Evolutionary conservation across 2,797 vertebrate species (phyloP).

Genomic region (Sebastes iracundus): DNA sequence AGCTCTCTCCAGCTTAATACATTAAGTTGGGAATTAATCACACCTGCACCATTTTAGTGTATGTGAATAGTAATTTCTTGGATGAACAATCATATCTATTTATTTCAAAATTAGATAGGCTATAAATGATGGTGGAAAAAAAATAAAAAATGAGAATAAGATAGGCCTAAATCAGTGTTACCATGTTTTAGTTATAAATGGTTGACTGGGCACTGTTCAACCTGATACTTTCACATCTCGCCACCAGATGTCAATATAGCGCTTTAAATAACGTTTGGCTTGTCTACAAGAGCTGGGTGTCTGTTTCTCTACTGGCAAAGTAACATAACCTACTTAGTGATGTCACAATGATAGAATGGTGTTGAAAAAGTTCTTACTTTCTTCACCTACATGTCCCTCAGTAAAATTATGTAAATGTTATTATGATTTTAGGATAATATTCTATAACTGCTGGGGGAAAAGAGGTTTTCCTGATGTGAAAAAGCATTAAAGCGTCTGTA

Average conservation of each 20-base stretch:
- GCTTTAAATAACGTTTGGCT: conserved; percentile 15
- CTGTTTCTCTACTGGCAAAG: neutral
- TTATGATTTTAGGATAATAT: neutral
- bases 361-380: fast-evolving
- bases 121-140: neutral
- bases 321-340: neutral
- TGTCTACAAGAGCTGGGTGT: neutral
- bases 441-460: neutral
- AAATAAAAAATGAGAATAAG: neutral
- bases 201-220: neutral
- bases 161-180: too few relatives aligned
- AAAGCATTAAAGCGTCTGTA: neutral
- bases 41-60: neutral
- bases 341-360: neutral
- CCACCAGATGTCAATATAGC: conserved; percentile 75
- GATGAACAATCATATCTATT: neutral
- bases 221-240: neutral
- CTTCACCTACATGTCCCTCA: neutral
- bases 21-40: neutral
- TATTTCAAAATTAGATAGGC: neutral
- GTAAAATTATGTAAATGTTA: neutral
- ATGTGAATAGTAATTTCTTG: too few relatives aligned
- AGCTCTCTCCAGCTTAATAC: neutral
- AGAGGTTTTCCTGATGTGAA: neutral
- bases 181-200: neutral